Conservation (phyloP, 53 echinoderm and acorn worm species). For the Holothuria scabra region DNA sequence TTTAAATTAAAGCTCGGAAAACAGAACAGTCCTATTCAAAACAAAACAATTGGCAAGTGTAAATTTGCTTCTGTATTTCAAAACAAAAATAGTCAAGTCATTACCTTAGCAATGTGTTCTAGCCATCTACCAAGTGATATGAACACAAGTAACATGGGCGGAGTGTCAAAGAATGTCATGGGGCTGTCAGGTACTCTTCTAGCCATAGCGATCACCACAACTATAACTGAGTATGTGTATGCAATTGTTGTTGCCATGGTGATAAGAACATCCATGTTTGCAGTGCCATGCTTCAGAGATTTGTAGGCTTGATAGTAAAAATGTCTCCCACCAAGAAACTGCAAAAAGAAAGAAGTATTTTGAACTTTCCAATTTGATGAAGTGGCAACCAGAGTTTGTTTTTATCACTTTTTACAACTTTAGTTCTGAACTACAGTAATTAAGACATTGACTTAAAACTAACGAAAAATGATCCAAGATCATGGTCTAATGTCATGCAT, state of each 20-base stretch:
- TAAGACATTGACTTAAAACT: no score
- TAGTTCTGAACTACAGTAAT: no score
- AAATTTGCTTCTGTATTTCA: neutral
- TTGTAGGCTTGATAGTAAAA: slow-evolving; percentile 98
- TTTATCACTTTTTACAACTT: no score
- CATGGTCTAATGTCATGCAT: no score
- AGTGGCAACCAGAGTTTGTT: no score
- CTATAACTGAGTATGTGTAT: slow-evolving; percentile 82
- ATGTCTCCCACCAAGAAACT: slow-evolving; percentile 91
- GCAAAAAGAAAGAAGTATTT: neutral
- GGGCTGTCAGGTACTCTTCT: slow-evolving; percentile 64
- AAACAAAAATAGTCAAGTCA: neutral
- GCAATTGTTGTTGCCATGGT: slow-evolving; percentile 96
- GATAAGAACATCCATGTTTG: slow-evolving; percentile 99
- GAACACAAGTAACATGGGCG: slow-evolving; percentile 96
- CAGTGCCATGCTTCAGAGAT: slow-evolving; percentile 76
- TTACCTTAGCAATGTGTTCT: slow-evolving; percentile 95
- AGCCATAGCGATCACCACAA: slow-evolving; percentile 72
- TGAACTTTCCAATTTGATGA: no score
- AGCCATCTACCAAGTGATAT: slow-evolving; percentile 94
- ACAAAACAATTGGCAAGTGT: no score
- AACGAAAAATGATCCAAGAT: no score
- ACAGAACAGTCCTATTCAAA: no score
- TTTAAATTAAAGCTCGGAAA: no score
- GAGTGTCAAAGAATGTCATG: slow-evolving; percentile 97